Conservation (phyloP, 1,140 invertebrate genomes). For the Colletes gigas region DNA sequence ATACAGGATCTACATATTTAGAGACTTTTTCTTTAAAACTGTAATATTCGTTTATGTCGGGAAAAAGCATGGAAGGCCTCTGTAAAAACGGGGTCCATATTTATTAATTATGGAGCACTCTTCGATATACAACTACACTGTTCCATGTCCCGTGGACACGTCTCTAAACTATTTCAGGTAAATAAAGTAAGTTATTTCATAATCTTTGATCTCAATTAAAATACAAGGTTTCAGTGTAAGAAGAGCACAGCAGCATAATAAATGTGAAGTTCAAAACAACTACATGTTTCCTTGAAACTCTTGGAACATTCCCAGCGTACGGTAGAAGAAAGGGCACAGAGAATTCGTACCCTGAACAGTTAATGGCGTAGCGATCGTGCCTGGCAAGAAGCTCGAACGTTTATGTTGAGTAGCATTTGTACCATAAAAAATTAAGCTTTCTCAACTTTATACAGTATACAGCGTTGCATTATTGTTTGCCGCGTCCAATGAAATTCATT, state of each 20-base stretch:
- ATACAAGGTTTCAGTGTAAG: conserved; percentile 5
- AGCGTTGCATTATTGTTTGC: conserved; percentile 38
- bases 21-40: conserved; percentile 15
- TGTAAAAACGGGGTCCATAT: conserved; percentile 48
- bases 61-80: conserved; percentile 40
- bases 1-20: conserved; percentile 19
- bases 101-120: conserved; percentile 45
- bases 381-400: conserved; percentile 57
- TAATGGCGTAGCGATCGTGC: conserved; percentile 56
- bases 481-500: conserved; percentile 28
- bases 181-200: conserved; percentile 17
- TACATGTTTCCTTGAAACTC: conserved; percentile 12
- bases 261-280: conserved; percentile 23
- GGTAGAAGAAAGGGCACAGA: conserved; percentile 51
- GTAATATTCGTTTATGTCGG: conserved; percentile 21
- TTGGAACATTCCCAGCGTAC: conserved; percentile 41
- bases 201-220: conserved; percentile 29
- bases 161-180: conserved; percentile 10
- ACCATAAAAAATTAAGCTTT: conserved; percentile 68
- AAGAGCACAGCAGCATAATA: conserved; percentile 24
- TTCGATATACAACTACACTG: conserved; percentile 19
- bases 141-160: conserved; percentile 1
- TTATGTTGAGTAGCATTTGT: conserved; percentile 62
- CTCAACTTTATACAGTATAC: conserved; percentile 56
- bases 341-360: conserved; percentile 60